Evolutionary conservation across 2,797 vertebrate genomes (phyloP).

Genomic region (Sebastes wilsoni): DNA sequence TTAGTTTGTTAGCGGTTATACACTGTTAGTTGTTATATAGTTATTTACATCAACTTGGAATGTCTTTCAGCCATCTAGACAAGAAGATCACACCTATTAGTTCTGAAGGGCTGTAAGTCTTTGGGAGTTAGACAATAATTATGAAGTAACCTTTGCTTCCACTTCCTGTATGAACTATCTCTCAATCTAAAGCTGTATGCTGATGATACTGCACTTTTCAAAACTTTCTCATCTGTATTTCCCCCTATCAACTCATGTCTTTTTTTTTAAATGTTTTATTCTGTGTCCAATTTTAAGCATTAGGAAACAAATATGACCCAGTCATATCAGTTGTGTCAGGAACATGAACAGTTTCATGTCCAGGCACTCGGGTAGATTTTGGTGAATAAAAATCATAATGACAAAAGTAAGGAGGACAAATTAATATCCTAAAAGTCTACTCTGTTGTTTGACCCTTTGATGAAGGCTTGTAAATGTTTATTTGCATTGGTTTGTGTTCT

Average conservation of each 20-base stretch:
- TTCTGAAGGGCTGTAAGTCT: neutral
- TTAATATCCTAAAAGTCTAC: neutral
- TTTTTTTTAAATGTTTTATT: neutral
- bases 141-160: neutral
- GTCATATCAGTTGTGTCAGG: neutral
- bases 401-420: neutral
- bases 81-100: neutral
- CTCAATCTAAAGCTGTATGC: constrained; percentile 16
- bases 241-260: neutral
- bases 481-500: neutral
- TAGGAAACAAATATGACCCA: neutral
- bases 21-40: neutral
- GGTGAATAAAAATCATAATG: neutral
- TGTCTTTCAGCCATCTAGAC: neutral
- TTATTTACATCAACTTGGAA: neutral
- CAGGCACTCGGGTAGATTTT: neutral
- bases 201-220: constrained; percentile 15
- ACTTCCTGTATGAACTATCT: too few relatives aligned
- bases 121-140: neutral
- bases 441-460: neutral
- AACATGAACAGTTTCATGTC: neutral
- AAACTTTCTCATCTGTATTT: neutral
- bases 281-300: neutral
- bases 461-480: neutral
- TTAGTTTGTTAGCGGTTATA: neutral